Evolutionary conservation across 2,113 vertebrate species (phyloP), one percentile per base, ranked within the genome.

Genomic region (Rhinolophus ferrumequinum): DNA sequence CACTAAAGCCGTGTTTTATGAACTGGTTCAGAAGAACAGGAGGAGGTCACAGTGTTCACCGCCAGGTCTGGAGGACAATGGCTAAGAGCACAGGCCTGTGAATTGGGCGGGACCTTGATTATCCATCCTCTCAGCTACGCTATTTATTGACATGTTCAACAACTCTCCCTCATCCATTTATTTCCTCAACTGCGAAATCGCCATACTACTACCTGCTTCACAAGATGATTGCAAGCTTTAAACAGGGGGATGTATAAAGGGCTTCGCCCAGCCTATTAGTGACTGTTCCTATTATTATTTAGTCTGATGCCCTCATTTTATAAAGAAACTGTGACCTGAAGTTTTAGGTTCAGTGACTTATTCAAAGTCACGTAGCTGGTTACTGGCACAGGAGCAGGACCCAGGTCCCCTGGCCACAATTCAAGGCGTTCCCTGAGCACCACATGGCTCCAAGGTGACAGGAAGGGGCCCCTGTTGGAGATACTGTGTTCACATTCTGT

Each of bases 331-430:
- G 60, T 81, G 72, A 50, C 88, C 41, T 30, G 22, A 14, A 44
- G 30, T 79, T 93, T 92, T 60, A 2, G 19, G 52, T 79, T 85
- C 52, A 60, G 30, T 26, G 80, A 66, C 64, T 44, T 44, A 22
- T 9, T 95, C 62, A 72, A 81, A 83, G 70, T 88, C 90, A 30
- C 33, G 38, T 7, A 81, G 64, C 18, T 79, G 82, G 60, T 54
- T 52, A 12, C 73, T 64, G 50, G 56, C 19, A 64, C 28, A 83
- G 44, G 22, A 84, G 22, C 11, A 52, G 6, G 56, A 2, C 18
- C 15, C 11, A 14, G 5, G 12, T 41, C 33, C 33, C 33, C 12
- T 12, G 47, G 28, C 38, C 8, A 0, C 4, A 9, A 1, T 0
- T 0, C 2, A 18, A 66, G 76, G 41, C 4, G 7, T 41, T n/a